These are phyloP conservation scores for Cheirogaleus medius DNA, from an alignment of 2,113 vertebrate species.

Conservation along the genomic window DNA sequence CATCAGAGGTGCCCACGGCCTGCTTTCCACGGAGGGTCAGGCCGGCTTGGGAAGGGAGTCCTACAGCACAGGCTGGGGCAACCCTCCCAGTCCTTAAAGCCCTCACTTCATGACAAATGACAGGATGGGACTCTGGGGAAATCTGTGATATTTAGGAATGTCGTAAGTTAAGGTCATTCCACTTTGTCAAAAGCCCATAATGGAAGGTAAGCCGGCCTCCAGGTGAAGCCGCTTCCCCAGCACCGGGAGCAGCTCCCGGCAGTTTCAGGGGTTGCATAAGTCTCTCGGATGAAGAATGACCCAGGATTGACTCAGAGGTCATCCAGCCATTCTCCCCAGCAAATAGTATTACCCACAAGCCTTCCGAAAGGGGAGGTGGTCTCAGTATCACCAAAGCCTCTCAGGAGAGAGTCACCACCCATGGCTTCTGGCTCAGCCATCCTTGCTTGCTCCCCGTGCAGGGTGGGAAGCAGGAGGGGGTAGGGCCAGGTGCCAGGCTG, in stretches of 20 bases:
- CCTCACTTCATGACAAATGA: conserved; percentile 46
- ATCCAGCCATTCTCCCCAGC: not conserved
- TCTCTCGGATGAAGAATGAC: conserved; percentile 25
- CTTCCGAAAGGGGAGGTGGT: not conserved
- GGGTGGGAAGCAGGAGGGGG: not conserved
- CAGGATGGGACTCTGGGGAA: conserved; percentile 35
- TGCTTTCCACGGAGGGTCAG: not conserved
- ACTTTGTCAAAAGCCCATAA: conserved; percentile 70
- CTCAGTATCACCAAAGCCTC: not conserved
- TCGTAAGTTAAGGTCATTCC: conserved; percentile 64
- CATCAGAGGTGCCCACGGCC: not conserved
- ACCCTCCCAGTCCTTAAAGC: not conserved
- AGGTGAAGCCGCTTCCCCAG: not conserved
- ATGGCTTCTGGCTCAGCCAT: not conserved
- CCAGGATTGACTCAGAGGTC: not conserved
- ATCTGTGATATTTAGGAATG: conserved; percentile 62
- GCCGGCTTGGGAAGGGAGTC: not conserved
- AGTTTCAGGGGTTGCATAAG: not conserved
- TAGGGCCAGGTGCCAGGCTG: not conserved
- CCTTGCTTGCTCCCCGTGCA: not conserved
- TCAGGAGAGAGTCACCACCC: not conserved
- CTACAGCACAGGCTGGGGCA: not conserved
- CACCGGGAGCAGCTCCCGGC: not conserved
- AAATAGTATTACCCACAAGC: not conserved
- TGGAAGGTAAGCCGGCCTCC: not conserved